Conservation (phyloP, 2,797 vertebrate genomes). For the Aulostomus chinensis region DNA sequence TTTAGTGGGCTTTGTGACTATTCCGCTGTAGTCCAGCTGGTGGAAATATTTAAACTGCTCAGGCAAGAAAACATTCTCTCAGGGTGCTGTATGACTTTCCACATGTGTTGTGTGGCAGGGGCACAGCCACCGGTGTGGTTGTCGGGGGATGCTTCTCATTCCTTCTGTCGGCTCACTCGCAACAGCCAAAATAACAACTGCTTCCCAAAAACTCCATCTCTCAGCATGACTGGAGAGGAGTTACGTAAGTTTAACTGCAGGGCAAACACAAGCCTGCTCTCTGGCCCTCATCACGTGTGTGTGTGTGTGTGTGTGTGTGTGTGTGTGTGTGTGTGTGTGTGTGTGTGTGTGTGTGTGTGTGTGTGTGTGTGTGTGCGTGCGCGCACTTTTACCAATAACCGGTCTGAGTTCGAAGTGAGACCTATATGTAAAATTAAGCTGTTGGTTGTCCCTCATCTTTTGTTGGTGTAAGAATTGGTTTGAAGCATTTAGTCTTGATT, state of each 20-base stretch:
- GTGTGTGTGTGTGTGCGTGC: too few relatives aligned
- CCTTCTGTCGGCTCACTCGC: conserved; percentile 25
- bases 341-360: too few relatives aligned
- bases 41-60: background rate
- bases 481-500: too few relatives aligned
- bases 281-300: conserved; percentile 6
- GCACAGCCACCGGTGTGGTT: conserved; percentile 29
- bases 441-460: too few relatives aligned
- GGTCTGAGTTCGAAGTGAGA: too few relatives aligned
- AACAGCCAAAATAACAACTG: conserved; percentile 36
- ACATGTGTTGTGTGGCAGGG: conserved; percentile 33
- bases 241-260: conserved; percentile 24
- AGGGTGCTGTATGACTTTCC: conserved; percentile 36
- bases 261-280: conserved; percentile 2
- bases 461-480: too few relatives aligned
- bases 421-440: too few relatives aligned
- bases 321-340: too few relatives aligned
- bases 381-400: too few relatives aligned
- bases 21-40: background rate
- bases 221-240: conserved; percentile 27
- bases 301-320: background rate
- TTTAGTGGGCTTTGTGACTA: too few relatives aligned
- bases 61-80: background rate
- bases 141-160: conserved; percentile 51
- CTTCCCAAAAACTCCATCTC: conserved; percentile 7